Percentiles rank a stretch among this genome's conserved stretches.
phyloP scores from a whole-genome alignment of 1,140 invertebrate genomes.

The Diabrotica virgifera region DNA sequence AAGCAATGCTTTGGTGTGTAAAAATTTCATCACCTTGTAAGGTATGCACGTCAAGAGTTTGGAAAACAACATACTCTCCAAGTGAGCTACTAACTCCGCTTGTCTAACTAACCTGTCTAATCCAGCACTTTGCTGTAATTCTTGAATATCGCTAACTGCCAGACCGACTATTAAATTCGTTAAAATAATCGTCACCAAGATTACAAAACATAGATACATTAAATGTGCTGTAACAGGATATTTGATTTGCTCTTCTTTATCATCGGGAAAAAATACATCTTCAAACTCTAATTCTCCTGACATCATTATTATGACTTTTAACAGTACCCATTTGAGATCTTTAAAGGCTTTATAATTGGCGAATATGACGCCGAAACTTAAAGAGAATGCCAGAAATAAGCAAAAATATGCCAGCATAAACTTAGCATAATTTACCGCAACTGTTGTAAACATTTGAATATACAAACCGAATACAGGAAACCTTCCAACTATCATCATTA shows the following conservation, averaged over 20 bases:
- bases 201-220: constrained; percentile 72
- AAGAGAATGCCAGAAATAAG: constrained; percentile 72
- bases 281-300: constrained; percentile 81
- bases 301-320: constrained; percentile 88
- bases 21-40: constrained; percentile 58
- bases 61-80: constrained; percentile 80
- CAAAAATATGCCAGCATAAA: constrained; percentile 78
- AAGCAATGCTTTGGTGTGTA: constrained; percentile 67
- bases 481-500: constrained; percentile 79
- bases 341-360: constrained; percentile 70
- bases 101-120: constrained; percentile 75
- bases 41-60: constrained; percentile 66
- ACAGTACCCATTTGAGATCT: constrained; percentile 58
- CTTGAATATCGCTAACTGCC: constrained; percentile 79
- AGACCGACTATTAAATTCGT: constrained; percentile 83
- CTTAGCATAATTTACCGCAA: constrained; percentile 78
- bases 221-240: constrained; percentile 71
- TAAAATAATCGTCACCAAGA: constrained; percentile 80
- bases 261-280: constrained; percentile 71
- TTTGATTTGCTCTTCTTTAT: constrained; percentile 47
- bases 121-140: constrained; percentile 77
- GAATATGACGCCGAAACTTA: constrained; percentile 76
- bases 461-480: constrained; percentile 83
- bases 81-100: constrained; percentile 72
- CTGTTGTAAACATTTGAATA: constrained; percentile 82